Base-by-base conservation (phyloP, 2,113 vertebrate species). In the Chitala chitala region DNA sequence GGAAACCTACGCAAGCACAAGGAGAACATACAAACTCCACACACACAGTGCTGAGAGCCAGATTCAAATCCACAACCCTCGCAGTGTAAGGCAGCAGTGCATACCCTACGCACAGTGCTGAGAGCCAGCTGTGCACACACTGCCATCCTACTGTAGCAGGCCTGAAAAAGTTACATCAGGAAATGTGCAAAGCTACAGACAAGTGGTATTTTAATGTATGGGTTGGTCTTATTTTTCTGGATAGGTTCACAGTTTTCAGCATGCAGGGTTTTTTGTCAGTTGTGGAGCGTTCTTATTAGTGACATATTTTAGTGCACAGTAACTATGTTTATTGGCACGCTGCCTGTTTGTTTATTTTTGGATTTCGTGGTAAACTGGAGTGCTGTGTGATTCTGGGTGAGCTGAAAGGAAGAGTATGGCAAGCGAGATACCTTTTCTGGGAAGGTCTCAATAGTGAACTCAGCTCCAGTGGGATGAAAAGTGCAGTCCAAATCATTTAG, bases 161-260 rank as follows among this genome's bases (percentile, higher is more conserved):
- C 26, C 29, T 36, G 3, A 64, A 40, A 58, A n/a, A 29, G 5
- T 9, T 22, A 53, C 42, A 33, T 10, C 26, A 1, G 33, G 15
- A 6, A 66, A 66, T n/a, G 9, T 17, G n/a, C 17, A 22, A 5
- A 40, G 53, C 46, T 56, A 33, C 38, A 40, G 44, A 33, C 36
- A 15, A n/a, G 31, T 33, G 38, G 29, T 29, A 33, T 24, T 40
- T 22, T 26, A 8, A 29, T 38, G 53, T 12, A n/a, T 10, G 46
- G n/a, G 56, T 69, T 69, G 68, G 53, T 69, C 68, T 53, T 38
- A 7, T 69, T 40, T 51, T 69, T 31, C 40, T 33, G 9, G 29
- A 56, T 56, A 17, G 20, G 22, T 24, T 56, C 22, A 22, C 20
- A 51, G 46, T 15, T 69, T 53, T 46, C 24, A 46, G 48, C 15